Base-by-base conservation (phyloP, 2,113 vertebrate species). In the Tauraco erythrolophus region DNA sequence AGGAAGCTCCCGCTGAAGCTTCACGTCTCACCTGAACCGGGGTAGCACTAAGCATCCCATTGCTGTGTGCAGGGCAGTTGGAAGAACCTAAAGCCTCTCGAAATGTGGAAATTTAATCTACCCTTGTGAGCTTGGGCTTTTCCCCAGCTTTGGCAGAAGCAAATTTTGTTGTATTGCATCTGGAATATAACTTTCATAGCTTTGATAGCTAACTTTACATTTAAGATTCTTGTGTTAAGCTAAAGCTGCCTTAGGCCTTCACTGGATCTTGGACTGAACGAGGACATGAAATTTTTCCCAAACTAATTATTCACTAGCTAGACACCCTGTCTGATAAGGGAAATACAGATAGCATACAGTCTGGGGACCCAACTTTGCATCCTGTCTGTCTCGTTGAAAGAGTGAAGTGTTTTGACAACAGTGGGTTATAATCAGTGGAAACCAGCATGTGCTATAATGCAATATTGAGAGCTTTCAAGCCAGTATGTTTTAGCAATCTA, bases 381-480 rank as follows among this genome's bases (percentile, higher is more conserved):
- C 62, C 19, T 45, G 22, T 80, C 54, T 78, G 5, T 94, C 61
- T 96, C 48, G 81, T 65, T 65, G 46, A 66, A 88, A 93, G n/a
- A 84, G 70, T 54, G 12, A 80, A 70, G 75, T 96, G 70, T 51
- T 57, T 86, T 96, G 74, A 92, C 37, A 92, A 24, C 82, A 82
- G 19, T 75, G 76, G 45, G 17, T 90, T 94, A 51, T 69, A 78
- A 91, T 84, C 76, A 84, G 69, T 61, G 61, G 54, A 95, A 93
- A 89, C 78, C 90, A 70, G 50, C 75, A 77, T 53, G 72, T 82
- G n/a, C 51, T 92, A 37, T 83, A 66, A 23, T 41, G 23, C n/a
- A 76, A 90, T 92, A 85, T 83, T 90, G 88, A 79, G 33, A 91
- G 16, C 81, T 81, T 94, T 85, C 91, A 95, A 96, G 53, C 31